phyloP scores from a whole-genome alignment of 2,888 invertebrate genomes.

The Metalampra italica region DNA sequence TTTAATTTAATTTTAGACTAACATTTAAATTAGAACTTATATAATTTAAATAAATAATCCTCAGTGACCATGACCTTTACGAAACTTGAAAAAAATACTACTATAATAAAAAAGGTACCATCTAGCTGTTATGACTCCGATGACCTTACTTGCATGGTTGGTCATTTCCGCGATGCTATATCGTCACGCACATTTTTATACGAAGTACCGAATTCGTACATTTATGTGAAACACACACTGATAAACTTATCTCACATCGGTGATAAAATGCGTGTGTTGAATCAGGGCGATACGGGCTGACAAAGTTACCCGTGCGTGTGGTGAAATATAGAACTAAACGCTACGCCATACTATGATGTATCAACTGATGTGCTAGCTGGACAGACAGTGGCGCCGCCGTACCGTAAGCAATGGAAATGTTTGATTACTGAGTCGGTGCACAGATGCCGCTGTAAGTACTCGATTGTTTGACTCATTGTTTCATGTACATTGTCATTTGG shows the following conservation, averaged over 20 bases:
- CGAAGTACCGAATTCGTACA: conserved; percentile 20
- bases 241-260: neutral
- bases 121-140: conserved; percentile 26
- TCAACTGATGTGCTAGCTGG: too few relatives aligned
- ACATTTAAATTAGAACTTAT: too few relatives aligned
- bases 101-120: conserved; percentile 30
- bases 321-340: neutral
- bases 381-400: too few relatives aligned
- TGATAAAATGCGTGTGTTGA: conserved; percentile 2
- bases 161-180: conserved; percentile 53
- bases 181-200: conserved; percentile 45
- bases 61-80: conserved; percentile 6
- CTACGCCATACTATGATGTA: too few relatives aligned
- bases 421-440: too few relatives aligned
- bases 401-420: too few relatives aligned
- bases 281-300: neutral
- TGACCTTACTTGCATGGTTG: conserved; percentile 63
- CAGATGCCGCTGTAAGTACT: too few relatives aligned
- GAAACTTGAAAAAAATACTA: conserved; percentile 16
- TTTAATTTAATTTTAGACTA: too few relatives aligned
- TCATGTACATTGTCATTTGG: too few relatives aligned
- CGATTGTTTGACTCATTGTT: too few relatives aligned
- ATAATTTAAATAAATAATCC: neutral
- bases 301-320: neutral
- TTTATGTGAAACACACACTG: conserved; percentile 15